These are phyloP conservation scores for Orthosia gothica DNA, from an alignment of 2,888 invertebrate genomes.

Conservation along the genomic window DNA sequence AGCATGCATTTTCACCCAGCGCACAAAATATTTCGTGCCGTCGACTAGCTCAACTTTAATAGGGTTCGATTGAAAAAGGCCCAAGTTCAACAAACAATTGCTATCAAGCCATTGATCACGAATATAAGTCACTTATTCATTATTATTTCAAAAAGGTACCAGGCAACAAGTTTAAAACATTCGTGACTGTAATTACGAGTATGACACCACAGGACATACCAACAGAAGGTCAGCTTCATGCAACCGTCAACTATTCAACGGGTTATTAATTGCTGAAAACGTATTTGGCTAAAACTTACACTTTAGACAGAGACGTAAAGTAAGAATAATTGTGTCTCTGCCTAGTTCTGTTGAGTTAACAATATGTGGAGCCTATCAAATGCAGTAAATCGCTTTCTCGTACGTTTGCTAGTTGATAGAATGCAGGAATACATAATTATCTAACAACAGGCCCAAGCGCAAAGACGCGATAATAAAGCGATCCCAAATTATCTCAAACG, in stretches of 20 bases:
- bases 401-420: background rate
- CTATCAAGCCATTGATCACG: background rate
- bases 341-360: too few species aligned
- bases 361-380: background rate
- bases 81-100: background rate
- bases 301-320: too few species aligned
- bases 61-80: background rate
- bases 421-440: background rate
- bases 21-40: too few species aligned
- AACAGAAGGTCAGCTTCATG: background rate
- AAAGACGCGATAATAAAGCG: background rate
- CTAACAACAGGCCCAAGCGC: background rate
- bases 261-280: too few species aligned
- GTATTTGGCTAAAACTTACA: too few species aligned
- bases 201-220: too few species aligned
- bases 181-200: slow-evolving; percentile 16
- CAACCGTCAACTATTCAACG: background rate
- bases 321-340: too few species aligned
- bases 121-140: background rate
- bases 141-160: slow-evolving; percentile 18
- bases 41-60: too few species aligned
- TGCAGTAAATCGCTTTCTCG: background rate
- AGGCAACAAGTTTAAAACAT: slow-evolving; percentile 6
- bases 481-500: background rate
- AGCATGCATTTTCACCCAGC: too few species aligned